Percentiles rank a stretch among this genome's conserved stretches.
phyloP scores from a whole-genome alignment of 1,140 invertebrate genomes.

The Stratiolaelaps scimitus region DNA sequence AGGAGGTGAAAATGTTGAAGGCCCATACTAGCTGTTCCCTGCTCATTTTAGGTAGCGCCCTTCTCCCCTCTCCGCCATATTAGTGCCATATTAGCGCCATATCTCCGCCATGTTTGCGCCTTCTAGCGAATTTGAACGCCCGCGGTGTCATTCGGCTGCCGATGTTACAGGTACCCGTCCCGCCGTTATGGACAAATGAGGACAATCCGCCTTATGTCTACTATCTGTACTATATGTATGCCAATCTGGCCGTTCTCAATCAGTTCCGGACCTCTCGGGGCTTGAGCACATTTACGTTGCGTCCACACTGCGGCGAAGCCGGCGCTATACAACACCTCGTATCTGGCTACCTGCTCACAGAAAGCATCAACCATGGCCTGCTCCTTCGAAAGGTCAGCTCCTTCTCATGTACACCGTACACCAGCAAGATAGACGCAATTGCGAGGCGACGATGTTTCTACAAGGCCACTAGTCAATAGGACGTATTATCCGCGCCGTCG shows the following conservation, averaged over 20 bases:
- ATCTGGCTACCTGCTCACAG: conserved; percentile 90
- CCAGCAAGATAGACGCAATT: too few species aligned
- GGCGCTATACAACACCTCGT: conserved; percentile 91
- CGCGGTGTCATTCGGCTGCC: too few species aligned
- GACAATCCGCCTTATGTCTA: conserved; percentile 98
- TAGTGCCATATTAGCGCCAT: too few species aligned
- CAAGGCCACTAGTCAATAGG: too few species aligned
- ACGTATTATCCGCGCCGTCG: too few species aligned
- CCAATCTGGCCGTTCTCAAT: conserved; percentile 89
- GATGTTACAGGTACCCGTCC: conserved; percentile 48
- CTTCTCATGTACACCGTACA: too few species aligned
- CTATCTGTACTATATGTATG: conserved; percentile 97
- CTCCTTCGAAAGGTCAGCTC: conserved; percentile 70
- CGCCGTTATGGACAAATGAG: conserved; percentile 67
- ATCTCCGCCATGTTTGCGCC: too few species aligned
- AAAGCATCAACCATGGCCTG: conserved; percentile 96
- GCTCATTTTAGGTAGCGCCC: too few species aligned
- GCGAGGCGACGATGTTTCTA: too few species aligned
- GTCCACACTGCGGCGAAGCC: conserved; percentile 97
- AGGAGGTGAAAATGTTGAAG: conserved; percentile 46
- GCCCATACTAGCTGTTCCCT: too few species aligned
- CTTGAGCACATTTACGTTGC: conserved; percentile 82
- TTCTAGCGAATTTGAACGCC: too few species aligned
- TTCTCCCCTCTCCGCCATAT: too few species aligned
- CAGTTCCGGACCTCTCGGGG: conserved; percentile 81